These are phyloP conservation scores for Agonopterix heracliana DNA, from an alignment of 2,888 invertebrate species.

Conservation along the genomic window DNA sequence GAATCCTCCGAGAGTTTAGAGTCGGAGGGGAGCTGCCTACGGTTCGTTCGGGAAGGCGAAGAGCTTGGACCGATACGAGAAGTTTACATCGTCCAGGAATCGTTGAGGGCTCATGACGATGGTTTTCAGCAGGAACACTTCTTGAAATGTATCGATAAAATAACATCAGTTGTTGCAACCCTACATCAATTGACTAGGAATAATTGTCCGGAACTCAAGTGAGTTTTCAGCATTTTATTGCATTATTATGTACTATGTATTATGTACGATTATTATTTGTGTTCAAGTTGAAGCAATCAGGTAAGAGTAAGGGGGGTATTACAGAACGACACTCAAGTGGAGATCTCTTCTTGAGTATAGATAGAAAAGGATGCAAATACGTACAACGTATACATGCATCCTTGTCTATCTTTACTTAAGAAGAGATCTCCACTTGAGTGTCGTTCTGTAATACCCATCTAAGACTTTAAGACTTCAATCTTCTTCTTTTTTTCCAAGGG, in stretches of 20 bases:
- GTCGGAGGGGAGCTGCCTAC: constrained; percentile 25
- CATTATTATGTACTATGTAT: not conserved
- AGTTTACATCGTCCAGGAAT: constrained; percentile 32
- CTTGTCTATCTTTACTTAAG: too few relatives aligned
- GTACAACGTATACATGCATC: too few relatives aligned
- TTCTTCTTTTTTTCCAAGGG: constrained; percentile 18
- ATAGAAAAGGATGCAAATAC: too few relatives aligned
- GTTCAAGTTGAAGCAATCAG: not conserved
- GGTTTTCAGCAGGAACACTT: constrained; percentile 21
- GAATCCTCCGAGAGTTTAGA: constrained; percentile 24
- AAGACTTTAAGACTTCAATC: not conserved
- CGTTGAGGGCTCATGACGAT: constrained; percentile 14
- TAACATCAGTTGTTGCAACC: constrained; percentile 26
- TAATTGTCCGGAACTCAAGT: constrained; percentile 35
- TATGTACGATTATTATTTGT: not conserved
- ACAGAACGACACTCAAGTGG: too few relatives aligned
- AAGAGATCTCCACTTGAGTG: too few relatives aligned
- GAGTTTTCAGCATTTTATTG: too few relatives aligned
- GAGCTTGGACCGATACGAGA: constrained; percentile 32
- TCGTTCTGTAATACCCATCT: too few relatives aligned
- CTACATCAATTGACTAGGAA: constrained; percentile 33
- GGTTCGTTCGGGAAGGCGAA: constrained; percentile 25
- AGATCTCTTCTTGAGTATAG: too few relatives aligned
- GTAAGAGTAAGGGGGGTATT: too few relatives aligned
- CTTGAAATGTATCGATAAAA: constrained; percentile 27